Conservation (phyloP, 2,888 invertebrate genomes). For the Drosophila monieri region DNA sequence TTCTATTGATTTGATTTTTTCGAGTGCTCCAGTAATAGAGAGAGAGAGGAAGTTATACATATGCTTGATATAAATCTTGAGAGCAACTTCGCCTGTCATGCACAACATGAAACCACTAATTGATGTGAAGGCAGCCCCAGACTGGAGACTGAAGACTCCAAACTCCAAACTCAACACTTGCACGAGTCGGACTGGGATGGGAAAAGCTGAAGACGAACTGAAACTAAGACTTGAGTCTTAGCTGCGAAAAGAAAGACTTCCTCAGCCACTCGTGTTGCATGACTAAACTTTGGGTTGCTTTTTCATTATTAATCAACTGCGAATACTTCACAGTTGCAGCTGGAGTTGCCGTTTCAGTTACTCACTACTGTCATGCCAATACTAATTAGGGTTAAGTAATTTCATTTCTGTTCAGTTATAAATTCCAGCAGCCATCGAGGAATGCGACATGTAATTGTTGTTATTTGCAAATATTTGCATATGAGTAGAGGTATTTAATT, state of each 20-base stretch:
- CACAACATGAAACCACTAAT: slow-evolving; percentile 79
- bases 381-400: slow-evolving; percentile 72
- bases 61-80: slow-evolving; percentile 75
- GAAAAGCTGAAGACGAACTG: slow-evolving; percentile 9
- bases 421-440: slow-evolving; percentile 8
- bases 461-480: slow-evolving; percentile 10
- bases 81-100: slow-evolving; percentile 56
- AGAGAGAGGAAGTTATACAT: slow-evolving; percentile 50
- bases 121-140: slow-evolving; percentile 75
- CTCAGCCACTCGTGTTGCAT: slow-evolving; percentile 35
- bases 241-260: slow-evolving; percentile 20
- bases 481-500: neutral
- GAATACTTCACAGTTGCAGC: slow-evolving; percentile 39
- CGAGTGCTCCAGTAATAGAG: slow-evolving; percentile 14
- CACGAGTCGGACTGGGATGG: neutral
- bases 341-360: slow-evolving; percentile 35
- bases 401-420: slow-evolving; percentile 8
- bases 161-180: slow-evolving; percentile 12
- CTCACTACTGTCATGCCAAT: slow-evolving; percentile 39
- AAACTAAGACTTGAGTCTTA: slow-evolving; percentile 11
- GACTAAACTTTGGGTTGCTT: slow-evolving; percentile 42
- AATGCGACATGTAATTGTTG: slow-evolving; percentile 3
- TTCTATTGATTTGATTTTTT: neutral
- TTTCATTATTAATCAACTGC: slow-evolving; percentile 76
- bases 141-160: slow-evolving; percentile 22